Conservation (phyloP, 2,888 invertebrate genomes). For the Diarsia brunnea region DNA sequence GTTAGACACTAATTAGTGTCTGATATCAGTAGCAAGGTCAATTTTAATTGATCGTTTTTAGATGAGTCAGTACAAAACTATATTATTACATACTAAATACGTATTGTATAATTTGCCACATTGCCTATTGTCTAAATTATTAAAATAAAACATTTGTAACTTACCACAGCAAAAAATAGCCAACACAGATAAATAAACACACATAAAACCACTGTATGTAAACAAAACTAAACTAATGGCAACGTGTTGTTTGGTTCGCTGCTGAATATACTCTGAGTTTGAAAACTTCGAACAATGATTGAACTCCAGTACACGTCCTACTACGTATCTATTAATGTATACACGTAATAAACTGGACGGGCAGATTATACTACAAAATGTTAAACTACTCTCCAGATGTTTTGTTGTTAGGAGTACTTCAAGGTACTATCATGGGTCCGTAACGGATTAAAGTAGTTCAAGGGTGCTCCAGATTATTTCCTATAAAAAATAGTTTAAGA, state of each 20-base stretch:
- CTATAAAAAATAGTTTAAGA: neutral
- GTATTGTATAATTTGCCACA: neutral
- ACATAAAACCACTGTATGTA: constrained; percentile 1
- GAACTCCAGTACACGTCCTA: neutral
- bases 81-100: neutral
- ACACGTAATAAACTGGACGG: neutral
- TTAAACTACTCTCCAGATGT: too few species aligned
- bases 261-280: constrained; percentile 10
- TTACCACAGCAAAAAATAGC: neutral
- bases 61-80: neutral
- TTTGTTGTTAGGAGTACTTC: neutral
- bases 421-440: neutral
- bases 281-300: neutral
- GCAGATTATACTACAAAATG: neutral
- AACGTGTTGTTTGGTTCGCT: constrained; percentile 11
- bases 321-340: neutral
- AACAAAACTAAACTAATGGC: neutral
- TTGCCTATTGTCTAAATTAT: neutral
- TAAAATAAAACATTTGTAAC: neutral
- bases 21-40: neutral
- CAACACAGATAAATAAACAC: neutral
- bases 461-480: neutral
- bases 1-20: neutral
- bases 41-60: neutral
- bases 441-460: neutral